phyloP scores from a whole-genome alignment of 1,140 invertebrate species.

The Parasteatoda tepidariorum region DNA sequence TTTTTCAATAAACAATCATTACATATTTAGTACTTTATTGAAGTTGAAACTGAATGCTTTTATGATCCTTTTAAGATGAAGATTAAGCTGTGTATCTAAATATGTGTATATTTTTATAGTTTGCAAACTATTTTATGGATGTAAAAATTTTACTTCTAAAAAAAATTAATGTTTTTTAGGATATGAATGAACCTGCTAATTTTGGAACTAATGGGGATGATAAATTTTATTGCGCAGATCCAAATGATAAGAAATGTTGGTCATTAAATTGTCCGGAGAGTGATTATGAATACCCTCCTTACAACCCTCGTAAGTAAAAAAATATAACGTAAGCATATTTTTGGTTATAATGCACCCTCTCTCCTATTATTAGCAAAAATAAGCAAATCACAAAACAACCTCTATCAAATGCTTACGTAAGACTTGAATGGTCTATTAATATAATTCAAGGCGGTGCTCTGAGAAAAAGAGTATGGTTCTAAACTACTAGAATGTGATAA shows the following conservation, averaged over 20 bases:
- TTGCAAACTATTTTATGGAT: too few species aligned
- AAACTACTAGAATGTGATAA: background rate
- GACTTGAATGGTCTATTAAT: background rate
- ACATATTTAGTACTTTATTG: too few species aligned
- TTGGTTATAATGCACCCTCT: background rate
- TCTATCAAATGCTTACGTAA: background rate
- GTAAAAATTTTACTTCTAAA: too few species aligned
- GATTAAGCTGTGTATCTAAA: background rate
- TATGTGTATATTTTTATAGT: too few species aligned
- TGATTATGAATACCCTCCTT: constrained; percentile 65
- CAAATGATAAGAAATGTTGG: constrained; percentile 11
- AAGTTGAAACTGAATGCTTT: too few species aligned
- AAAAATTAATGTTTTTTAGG: too few species aligned
- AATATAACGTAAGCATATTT: background rate
- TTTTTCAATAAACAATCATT: too few species aligned
- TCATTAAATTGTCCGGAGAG: constrained; percentile 70
- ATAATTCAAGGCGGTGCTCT: background rate
- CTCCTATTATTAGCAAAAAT: background rate
- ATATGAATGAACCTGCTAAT: constrained; percentile 63
- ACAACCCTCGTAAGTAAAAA: constrained; percentile 47
- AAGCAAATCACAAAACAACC: background rate
- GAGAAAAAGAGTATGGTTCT: background rate
- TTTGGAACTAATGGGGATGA: constrained; percentile 23
- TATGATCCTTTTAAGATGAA: too few species aligned
- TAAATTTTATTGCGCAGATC: background rate